Evolutionary conservation across 2,113 vertebrate species (phyloP).

Genomic region (Gallinago undulata): DNA sequence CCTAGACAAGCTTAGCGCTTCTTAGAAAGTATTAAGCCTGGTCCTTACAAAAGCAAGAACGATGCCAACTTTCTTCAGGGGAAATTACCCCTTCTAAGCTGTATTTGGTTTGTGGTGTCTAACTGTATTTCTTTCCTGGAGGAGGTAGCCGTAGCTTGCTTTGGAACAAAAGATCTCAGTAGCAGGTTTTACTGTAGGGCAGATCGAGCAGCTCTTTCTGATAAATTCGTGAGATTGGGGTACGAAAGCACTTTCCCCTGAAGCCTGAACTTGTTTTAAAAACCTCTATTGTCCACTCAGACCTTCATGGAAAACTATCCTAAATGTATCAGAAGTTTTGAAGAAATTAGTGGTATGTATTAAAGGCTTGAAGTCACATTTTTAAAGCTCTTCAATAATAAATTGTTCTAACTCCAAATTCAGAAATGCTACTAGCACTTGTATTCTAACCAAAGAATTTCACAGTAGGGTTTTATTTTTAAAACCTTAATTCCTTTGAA

Average conservation of each 20-base stretch:
- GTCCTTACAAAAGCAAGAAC: neutral
- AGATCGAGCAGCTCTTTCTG: neutral
- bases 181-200: neutral
- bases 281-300: neutral
- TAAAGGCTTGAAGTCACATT: neutral
- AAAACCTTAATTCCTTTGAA: conserved; percentile 32
- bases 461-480: conserved; percentile 35
- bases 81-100: neutral
- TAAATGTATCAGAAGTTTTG: neutral
- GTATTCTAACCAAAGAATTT: conserved; percentile 78
- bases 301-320: neutral
- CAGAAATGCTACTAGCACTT: conserved; percentile 48
- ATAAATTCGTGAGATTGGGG: neutral
- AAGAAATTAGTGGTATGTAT: neutral
- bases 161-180: neutral
- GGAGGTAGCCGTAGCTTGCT: neutral
- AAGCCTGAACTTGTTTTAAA: neutral
- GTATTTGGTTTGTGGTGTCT: neutral
- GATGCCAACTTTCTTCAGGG: neutral
- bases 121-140: neutral
- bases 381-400: neutral
- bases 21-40: neutral
- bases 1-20: neutral
- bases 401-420: conserved; percentile 47
- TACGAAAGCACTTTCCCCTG: neutral